Base-by-base conservation (phyloP, 2,888 invertebrate species). In the Scrobipalpa atriplicella region DNA sequence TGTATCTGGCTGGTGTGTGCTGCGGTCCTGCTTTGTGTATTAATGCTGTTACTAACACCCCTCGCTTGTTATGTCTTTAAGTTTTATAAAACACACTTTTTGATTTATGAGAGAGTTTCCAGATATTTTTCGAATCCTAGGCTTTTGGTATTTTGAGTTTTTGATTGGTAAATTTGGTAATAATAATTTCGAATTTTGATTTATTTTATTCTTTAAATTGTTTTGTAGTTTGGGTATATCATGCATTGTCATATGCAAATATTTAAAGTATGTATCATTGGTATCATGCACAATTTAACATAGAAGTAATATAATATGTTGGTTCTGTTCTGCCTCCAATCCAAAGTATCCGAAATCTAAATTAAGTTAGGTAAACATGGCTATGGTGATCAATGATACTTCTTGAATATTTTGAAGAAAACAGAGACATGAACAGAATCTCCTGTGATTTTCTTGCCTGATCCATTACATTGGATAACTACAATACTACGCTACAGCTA, bases 21-120 rank as follows among this genome's bases (percentile, higher is more conserved):
- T 54, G 62, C 73, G 47, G 70, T 73, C 21, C 62, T 76, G 68
- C 68, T 76, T 69, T 78, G 73, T 70, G 68, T 76, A 64, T 69
- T 79, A 54, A 72, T 78, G 56, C 72, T 83, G 77, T 76, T 82
- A 68, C 66, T 82, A 67, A 78, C 77, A 70, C 77, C 75, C 29
- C 71, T 82, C 69, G 81, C 82, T 78, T 83, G 80, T 72, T 83
- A 77, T 78, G 70, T 82, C 52, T 72, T 79, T 67, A 78, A 68
- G 64, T 72, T 79, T 70, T 78, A 77, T 67, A 78, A 75, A 39
- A 71, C 73, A 69, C 75, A 77, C 69, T 78, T 76, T 69, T 69
- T 75, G 67, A 65, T 80, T 71, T 74, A 78, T 73, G 71, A 75
- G 51, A 77, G 75, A 69, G 73, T 77, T 69, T 69, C 75, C 65